These are phyloP conservation scores for Melanitta fusca DNA, from an alignment of 2,797 vertebrate genomes.

Conservation along the genomic window DNA sequence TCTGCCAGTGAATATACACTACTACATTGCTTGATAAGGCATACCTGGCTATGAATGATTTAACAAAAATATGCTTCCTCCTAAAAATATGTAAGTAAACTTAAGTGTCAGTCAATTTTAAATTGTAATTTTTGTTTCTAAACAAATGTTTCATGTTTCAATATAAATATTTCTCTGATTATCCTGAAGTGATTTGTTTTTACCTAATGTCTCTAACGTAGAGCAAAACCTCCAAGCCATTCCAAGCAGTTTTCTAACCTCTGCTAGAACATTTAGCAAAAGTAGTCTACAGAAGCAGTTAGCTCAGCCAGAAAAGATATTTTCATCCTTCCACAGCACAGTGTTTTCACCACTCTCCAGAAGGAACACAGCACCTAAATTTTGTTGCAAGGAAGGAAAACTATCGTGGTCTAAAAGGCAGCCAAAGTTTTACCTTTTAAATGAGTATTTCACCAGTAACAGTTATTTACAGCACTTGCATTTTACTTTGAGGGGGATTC, in stretches of 20 bases:
- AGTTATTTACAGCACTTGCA: background rate
- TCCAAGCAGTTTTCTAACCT: background rate
- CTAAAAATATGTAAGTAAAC: background rate
- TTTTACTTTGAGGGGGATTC: background rate
- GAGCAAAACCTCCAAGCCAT: background rate
- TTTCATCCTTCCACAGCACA: background rate
- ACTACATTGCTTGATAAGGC: background rate
- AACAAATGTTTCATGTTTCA: background rate
- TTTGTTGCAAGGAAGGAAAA: background rate
- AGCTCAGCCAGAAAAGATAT: background rate
- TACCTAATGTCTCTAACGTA: background rate
- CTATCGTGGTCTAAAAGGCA: background rate
- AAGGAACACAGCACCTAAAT: background rate
- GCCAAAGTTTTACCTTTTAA: background rate
- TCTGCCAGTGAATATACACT: background rate
- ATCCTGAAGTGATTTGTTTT: background rate
- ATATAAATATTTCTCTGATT: background rate
- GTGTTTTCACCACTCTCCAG: background rate
- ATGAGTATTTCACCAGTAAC: background rate
- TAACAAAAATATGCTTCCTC: background rate
- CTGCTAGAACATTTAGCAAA: background rate
- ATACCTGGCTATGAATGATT: background rate
- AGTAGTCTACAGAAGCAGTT: background rate
- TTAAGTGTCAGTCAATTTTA: background rate
- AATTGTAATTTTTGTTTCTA: background rate